Evolutionary conservation across 2,113 vertebrate species (phyloP).

Genomic region (Aldabrachelys gigantea): DNA sequence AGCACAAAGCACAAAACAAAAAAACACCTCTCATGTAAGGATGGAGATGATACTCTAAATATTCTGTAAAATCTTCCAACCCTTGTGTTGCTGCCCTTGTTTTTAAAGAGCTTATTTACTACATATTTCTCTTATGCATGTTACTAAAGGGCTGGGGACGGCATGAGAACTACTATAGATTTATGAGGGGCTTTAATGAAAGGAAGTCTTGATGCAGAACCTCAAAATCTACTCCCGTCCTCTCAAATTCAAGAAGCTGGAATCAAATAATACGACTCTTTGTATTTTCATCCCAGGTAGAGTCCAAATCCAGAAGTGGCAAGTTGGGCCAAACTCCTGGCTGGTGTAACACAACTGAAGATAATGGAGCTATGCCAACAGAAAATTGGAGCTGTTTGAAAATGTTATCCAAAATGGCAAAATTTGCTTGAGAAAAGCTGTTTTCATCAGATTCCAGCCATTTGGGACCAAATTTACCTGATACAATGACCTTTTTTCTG

Average conservation of each 20-base stretch:
- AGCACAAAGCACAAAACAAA: neutral
- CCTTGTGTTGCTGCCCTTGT: neutral
- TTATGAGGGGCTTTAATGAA: neutral
- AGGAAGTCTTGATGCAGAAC: neutral
- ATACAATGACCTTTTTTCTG: accelerated
- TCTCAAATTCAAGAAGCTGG: neutral
- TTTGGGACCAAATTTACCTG: accelerated
- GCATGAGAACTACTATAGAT: accelerated
- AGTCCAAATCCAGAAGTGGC: neutral
- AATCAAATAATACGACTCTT: neutral
- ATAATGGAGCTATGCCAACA: neutral
- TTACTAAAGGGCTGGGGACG: neutral
- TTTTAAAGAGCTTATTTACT: neutral
- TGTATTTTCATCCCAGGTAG: neutral
- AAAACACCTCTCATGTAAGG: neutral
- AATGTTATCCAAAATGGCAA: accelerated
- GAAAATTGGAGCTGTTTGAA: accelerated
- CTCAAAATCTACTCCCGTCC: accelerated
- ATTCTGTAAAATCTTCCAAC: neutral
- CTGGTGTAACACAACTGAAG: neutral
- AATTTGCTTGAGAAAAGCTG: neutral
- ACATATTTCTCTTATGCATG: neutral
- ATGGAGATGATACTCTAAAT: neutral
- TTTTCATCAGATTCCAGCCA: neutral
- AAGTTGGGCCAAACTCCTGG: neutral